Conservation (phyloP, 2,113 vertebrate genomes). For the Scalopus aquaticus region DNA sequence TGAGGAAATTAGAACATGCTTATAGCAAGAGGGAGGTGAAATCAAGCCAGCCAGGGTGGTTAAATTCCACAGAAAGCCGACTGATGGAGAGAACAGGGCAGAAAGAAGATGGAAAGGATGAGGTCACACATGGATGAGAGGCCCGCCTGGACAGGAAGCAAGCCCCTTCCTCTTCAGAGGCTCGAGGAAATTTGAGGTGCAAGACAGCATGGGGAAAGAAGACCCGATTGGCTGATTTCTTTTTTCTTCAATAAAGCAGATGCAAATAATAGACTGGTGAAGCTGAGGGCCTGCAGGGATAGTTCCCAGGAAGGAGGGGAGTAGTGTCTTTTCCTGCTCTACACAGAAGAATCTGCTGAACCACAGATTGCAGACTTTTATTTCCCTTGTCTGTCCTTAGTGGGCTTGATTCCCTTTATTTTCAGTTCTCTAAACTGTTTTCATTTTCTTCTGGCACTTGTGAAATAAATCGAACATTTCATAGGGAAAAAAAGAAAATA, state of each 20-base stretch:
- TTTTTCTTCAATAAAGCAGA: background rate
- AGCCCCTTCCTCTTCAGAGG: background rate
- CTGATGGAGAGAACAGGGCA: background rate
- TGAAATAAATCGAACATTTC: constrained; percentile 20
- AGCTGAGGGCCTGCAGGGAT: background rate
- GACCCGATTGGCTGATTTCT: background rate
- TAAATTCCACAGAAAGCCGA: background rate
- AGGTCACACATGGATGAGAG: background rate
- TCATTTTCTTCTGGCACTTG: background rate
- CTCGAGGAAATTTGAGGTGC: background rate
- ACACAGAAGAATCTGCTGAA: background rate
- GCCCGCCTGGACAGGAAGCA: background rate
- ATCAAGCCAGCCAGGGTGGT: background rate
- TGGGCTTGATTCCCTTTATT: background rate
- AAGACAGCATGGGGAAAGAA: background rate
- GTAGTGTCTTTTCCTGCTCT: background rate
- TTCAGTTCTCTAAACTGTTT: background rate
- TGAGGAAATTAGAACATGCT: background rate
- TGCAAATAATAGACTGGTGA: background rate
- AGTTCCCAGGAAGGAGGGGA: too few species aligned
- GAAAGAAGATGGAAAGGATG: background rate
- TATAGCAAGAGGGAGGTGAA: background rate
- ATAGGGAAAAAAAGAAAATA: background rate
- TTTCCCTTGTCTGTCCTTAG: background rate
- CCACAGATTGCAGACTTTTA: background rate